A percentile compares a stretch with the other conserved stretches of the same genome.
These are phyloP conservation scores for Acanthurus tractus DNA, from an alignment of 2,797 vertebrate genomes.

Conservation along the genomic window DNA sequence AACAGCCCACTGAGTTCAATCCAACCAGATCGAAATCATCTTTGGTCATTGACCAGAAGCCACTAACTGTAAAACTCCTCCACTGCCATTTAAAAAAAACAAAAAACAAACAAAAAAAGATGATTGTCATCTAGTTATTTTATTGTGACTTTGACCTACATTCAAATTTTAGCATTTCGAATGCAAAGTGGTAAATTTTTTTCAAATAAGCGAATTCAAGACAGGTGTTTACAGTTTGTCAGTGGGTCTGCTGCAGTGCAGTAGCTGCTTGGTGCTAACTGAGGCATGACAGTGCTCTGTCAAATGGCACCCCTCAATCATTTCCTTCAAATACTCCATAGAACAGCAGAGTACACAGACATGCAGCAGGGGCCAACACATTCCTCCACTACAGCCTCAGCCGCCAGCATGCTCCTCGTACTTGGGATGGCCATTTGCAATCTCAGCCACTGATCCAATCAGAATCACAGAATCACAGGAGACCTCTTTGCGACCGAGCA, in stretches of 20 bases:
- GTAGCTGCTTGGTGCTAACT: constrained; percentile 46
- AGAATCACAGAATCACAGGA: constrained; percentile 29
- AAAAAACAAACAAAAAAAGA: no score
- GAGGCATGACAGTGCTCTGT: constrained; percentile 61
- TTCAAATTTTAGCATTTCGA: no score
- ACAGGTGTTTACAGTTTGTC: constrained; percentile 10
- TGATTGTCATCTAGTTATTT: no score
- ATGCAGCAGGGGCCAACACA: constrained; percentile 39
- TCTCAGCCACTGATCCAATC: constrained; percentile 21
- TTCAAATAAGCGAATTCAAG: constrained; percentile 35
- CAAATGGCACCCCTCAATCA: constrained; percentile 45
- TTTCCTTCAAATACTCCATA: constrained; percentile 54
- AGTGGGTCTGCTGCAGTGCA: constrained; percentile 48
- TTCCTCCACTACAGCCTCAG: constrained; percentile 31
- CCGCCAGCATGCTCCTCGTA: constrained; percentile 6
- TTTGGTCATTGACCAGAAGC: no score
- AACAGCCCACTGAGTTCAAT: no score
- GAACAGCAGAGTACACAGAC: constrained; percentile 60
- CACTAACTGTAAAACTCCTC: no score
- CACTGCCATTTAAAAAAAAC: no score
- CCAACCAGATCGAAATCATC: no score
- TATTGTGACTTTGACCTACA: no score
- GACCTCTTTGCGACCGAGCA: constrained; percentile 28
- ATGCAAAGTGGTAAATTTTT: no score
- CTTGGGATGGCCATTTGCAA: constrained; percentile 28